Evolutionary conservation across 2,888 invertebrate genomes (phyloP), one percentile per base, ranked within the genome.

Genomic region (Chromoteleia sp.): DNA sequence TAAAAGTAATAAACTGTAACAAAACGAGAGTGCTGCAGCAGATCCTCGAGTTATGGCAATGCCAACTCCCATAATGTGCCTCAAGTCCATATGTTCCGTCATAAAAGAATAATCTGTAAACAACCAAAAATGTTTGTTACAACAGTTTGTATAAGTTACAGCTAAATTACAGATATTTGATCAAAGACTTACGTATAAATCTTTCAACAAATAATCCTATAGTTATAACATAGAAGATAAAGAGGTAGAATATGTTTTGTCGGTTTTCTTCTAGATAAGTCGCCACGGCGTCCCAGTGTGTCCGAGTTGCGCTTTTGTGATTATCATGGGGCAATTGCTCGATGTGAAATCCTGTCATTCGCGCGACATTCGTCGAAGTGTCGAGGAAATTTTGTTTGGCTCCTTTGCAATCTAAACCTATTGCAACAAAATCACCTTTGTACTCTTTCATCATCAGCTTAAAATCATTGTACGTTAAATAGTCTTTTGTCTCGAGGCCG

Each of bases 61-160:
- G 0, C 98, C 98, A 0, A 98, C 97, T 0, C 98, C 98, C 98
- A 99, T 98, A 45, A 99, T 98, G 88, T 98, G 98, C 0, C 98
- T 93, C 85, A 99, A 92, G 92, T 99, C 98, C 19, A 98, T 96
- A 92, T 98, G 98, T 89, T 99, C 98, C 0, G 98, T 96, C 97
- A 98, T 97, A 91, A 98, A 98, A 0, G 98, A 97, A 90, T 98
- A 98, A 93, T 98, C 96, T 96, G 88, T 1, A 91, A 90, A 83
- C 70, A 52, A 67, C 12, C 30, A 6, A 63, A 39, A 54, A 33
- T 39, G 25, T 63, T 29, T 54, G 39, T 36, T n/a, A n/a, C n/a
- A n/a, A n/a, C n/a, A n/a, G n/a, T n/a, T n/a, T n/a, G n/a, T n/a
- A n/a, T n/a, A n/a, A n/a, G n/a, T n/a, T n/a, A n/a, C n/a, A n/a